Conservation (phyloP, 2,113 vertebrate genomes). For the Petrocephalus zakoni region DNA sequence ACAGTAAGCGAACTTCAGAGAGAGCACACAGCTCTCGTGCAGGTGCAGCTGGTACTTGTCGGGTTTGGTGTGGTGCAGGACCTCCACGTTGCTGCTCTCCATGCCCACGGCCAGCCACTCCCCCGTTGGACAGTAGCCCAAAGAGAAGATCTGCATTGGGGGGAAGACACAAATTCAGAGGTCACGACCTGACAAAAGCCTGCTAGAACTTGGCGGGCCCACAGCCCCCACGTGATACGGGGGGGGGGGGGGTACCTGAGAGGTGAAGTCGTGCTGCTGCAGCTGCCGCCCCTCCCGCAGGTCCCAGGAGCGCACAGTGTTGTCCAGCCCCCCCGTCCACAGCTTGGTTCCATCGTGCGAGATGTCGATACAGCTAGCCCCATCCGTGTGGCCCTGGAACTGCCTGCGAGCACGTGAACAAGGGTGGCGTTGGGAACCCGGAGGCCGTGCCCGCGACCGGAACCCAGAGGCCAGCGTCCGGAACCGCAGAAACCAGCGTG, state of each 20-base stretch:
- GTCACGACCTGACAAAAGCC: background rate
- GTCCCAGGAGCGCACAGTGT: slow-evolving; percentile 95
- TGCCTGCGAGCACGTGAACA: slow-evolving; percentile 58
- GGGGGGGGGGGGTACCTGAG: slow-evolving; percentile 66
- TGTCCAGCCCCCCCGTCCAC: slow-evolving; percentile 93
- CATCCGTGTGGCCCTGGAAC: slow-evolving; percentile 94
- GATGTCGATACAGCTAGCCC: slow-evolving; percentile 95
- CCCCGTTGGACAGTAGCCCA: slow-evolving; percentile 93
- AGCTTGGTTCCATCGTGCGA: slow-evolving; percentile 91
- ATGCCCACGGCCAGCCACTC: slow-evolving; percentile 95
- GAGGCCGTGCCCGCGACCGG: background rate
- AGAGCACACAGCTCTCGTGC: slow-evolving; percentile 95
- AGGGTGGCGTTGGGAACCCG: background rate
- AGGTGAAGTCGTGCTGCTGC: slow-evolving; percentile 96
- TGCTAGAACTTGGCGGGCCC: background rate
- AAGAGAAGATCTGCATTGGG: slow-evolving; percentile 77
- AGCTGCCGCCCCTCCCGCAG: slow-evolving; percentile 89
- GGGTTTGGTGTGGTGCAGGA: slow-evolving; percentile 90
- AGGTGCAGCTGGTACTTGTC: slow-evolving; percentile 98
- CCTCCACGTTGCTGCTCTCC: slow-evolving; percentile 98
- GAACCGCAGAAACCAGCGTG: too few species aligned
- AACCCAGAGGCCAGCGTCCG: background rate
- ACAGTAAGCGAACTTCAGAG: slow-evolving; percentile 93
- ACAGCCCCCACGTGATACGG: background rate
- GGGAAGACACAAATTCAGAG: background rate